A percentile compares a stretch with the other conserved stretches of the same genome.
Conservation (phyloP, 1,140 invertebrate species). For the Drosophila saltans region DNA sequence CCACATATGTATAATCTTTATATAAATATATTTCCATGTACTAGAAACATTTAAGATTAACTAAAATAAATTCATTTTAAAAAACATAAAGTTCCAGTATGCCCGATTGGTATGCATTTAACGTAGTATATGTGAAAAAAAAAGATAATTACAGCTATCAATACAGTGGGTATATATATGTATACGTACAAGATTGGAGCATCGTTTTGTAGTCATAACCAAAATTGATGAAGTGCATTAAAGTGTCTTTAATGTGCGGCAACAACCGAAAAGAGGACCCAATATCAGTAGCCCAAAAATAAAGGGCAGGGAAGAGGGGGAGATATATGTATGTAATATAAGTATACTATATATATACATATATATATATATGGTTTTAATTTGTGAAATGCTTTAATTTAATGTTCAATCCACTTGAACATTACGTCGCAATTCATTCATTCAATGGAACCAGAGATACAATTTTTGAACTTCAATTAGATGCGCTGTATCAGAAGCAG, state of each 20-base stretch:
- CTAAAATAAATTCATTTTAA: too few species aligned
- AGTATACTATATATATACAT: background rate
- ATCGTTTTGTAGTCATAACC: constrained; percentile 61
- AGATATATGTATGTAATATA: constrained; percentile 5
- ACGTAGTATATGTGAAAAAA: background rate
- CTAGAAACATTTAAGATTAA: too few species aligned
- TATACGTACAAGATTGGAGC: background rate
- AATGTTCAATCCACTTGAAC: constrained; percentile 22
- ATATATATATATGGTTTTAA: constrained; percentile 47
- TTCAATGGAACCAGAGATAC: background rate
- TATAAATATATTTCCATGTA: too few species aligned
- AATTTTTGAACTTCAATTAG: constrained; percentile 22
- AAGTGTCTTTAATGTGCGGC: constrained; percentile 70
- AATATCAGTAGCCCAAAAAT: too few species aligned
- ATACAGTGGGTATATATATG: too few species aligned
- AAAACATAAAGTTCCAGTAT: background rate
- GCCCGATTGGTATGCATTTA: background rate
- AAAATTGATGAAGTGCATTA: constrained; percentile 76
- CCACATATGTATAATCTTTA: too few species aligned
- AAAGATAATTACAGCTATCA: constrained; percentile 30
- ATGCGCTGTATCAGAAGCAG: constrained; percentile 16
- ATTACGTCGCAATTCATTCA: too few species aligned
- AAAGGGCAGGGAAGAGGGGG: background rate
- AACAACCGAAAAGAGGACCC: constrained; percentile 1
- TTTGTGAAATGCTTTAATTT: constrained; percentile 65